Conservation (phyloP, 1,140 invertebrate genomes). For the Mamestra configurata region DNA sequence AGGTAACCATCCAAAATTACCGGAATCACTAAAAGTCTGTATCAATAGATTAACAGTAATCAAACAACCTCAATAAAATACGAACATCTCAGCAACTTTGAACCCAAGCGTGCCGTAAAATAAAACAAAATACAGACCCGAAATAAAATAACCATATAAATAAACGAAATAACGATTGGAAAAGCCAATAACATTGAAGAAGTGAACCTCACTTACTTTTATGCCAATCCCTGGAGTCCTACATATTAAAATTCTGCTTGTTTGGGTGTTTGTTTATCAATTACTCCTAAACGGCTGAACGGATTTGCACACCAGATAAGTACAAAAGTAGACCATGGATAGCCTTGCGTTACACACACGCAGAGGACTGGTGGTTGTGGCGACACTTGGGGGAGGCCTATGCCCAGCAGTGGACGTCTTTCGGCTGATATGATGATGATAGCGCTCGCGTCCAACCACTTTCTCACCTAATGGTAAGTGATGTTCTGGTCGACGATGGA, state of each 20-base stretch:
- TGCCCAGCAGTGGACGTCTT: no score
- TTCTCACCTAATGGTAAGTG: no score
- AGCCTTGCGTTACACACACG: no score
- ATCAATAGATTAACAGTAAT: conserved; percentile 8
- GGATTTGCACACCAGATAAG: no score
- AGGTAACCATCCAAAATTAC: not conserved
- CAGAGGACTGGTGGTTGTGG: no score
- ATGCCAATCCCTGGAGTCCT: conserved; percentile 18
- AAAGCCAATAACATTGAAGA: conserved; percentile 25
- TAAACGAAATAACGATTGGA: conserved; percentile 39
- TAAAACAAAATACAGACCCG: conserved; percentile 24
- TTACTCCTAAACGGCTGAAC: no score
- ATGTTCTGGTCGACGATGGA: no score
- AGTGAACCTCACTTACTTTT: conserved; percentile 40
- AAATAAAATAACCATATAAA: conserved; percentile 40
- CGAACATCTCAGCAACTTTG: conserved; percentile 15
- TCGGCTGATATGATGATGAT: no score
- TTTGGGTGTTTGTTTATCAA: no score
- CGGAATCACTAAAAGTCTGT: not conserved
- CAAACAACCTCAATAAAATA: conserved; percentile 3
- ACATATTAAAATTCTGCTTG: not conserved
- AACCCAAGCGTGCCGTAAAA: conserved; percentile 9
- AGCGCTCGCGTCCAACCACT: no score
- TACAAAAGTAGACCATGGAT: no score
- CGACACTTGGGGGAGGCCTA: no score